phyloP scores from a whole-genome alignment of 2,888 invertebrate species.

The Hedychridium roseum region DNA sequence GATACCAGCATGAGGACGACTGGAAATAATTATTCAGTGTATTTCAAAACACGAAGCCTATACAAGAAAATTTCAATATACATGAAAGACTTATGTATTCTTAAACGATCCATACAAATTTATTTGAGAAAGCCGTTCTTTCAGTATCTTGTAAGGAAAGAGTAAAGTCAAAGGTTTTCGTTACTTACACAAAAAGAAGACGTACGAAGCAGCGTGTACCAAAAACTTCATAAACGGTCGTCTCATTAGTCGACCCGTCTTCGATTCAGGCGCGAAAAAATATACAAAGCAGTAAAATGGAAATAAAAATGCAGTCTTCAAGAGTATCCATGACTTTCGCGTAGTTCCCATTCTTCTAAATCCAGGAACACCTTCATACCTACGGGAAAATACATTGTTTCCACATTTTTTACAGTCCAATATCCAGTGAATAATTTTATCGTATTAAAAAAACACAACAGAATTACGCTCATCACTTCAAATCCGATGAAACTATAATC shows the following conservation, averaged over 20 bases:
- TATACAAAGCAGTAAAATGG: slow-evolving; percentile 88
- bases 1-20: slow-evolving; percentile 92
- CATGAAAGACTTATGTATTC: too few relatives aligned
- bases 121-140: not conserved
- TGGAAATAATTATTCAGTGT: slow-evolving; percentile 63
- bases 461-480: too few relatives aligned
- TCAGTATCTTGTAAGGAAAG: not conserved
- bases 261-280: slow-evolving; percentile 83
- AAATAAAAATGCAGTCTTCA: slow-evolving; percentile 82
- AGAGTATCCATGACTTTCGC: slow-evolving; percentile 77
- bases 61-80: too few relatives aligned
- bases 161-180: slow-evolving; percentile 2
- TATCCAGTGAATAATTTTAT: not conserved
- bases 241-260: slow-evolving; percentile 82
- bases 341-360: slow-evolving; percentile 83
- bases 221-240: slow-evolving; percentile 98
- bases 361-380: slow-evolving; percentile 91
- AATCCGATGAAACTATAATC: too few relatives aligned
- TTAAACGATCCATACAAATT: not conserved
- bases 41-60: too few relatives aligned
- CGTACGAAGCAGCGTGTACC: slow-evolving; percentile 91
- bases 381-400: slow-evolving; percentile 12
- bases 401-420: not conserved
- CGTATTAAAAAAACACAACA: not conserved
- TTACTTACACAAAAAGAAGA: slow-evolving; percentile 91